phyloP scores from a whole-genome alignment of 2,113 vertebrate species.

The Monopterus albus region DNA sequence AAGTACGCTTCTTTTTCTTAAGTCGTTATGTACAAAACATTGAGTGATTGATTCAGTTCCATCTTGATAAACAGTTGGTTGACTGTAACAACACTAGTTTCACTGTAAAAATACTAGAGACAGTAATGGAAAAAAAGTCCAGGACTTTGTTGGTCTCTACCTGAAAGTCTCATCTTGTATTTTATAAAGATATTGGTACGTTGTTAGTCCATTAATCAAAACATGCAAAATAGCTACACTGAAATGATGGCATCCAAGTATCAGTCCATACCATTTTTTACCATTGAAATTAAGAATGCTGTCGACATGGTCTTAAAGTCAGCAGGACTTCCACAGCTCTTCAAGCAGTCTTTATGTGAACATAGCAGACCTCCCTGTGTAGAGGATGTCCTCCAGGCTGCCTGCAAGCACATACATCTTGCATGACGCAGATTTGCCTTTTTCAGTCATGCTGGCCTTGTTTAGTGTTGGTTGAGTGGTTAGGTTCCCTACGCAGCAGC shows the following conservation, averaged over 20 bases:
- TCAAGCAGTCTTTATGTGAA: conserved; percentile 61
- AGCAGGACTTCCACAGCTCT: conserved; percentile 66
- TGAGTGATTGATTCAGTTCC: too few species aligned
- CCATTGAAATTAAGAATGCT: conserved; percentile 71
- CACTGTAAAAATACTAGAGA: too few species aligned
- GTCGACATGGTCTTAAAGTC: conserved; percentile 72
- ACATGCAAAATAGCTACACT: background rate
- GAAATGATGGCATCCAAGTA: background rate
- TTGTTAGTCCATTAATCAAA: background rate
- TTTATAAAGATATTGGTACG: background rate
- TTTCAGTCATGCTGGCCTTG: conserved; percentile 67
- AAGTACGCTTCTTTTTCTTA: conserved; percentile 84
- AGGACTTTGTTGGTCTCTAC: background rate
- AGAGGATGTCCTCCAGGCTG: conserved; percentile 72
- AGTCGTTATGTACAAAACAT: too few species aligned
- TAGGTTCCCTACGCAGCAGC: conserved; percentile 61
- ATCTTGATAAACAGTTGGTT: too few species aligned
- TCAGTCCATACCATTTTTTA: too few species aligned
- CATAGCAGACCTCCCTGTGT: conserved; percentile 60
- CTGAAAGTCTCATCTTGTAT: background rate
- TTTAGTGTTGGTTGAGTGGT: conserved; percentile 63
- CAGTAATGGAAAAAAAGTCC: too few species aligned
- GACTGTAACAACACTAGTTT: background rate
- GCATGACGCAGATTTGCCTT: conserved; percentile 69
- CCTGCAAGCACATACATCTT: conserved; percentile 58